phyloP scores from a whole-genome alignment of 64 coral and sea anemone genomes.

The Porites lutea region DNA sequence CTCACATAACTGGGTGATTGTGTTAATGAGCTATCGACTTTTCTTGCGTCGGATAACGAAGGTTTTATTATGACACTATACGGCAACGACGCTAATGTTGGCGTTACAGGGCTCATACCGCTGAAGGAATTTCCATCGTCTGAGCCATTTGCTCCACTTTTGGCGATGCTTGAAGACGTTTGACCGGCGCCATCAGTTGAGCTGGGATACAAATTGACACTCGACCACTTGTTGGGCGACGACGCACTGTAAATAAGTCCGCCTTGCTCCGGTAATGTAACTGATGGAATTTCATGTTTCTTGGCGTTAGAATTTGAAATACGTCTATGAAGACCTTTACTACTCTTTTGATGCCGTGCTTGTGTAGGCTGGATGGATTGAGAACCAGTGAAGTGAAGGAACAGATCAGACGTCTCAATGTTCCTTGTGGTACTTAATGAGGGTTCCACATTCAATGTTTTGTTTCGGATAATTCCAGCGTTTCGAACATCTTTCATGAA shows the following conservation, averaged over 20 bases:
- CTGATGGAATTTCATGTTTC: slow-evolving; percentile 10
- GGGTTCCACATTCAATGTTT: background rate
- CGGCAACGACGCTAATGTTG: background rate
- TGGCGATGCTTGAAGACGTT: background rate
- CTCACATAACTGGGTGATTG: background rate
- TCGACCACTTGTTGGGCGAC: background rate
- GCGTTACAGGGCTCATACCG: background rate
- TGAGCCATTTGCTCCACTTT: background rate
- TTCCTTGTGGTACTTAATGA: background rate
- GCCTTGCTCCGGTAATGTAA: background rate
- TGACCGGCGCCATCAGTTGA: background rate
- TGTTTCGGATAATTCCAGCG: background rate
- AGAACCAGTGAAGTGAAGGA: background rate
- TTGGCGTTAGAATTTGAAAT: background rate
- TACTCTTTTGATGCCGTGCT: background rate
- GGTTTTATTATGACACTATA: background rate
- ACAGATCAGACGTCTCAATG: background rate
- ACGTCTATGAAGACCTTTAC: background rate
- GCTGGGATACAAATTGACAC: background rate
- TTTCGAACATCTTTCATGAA: slow-evolving; percentile 15
- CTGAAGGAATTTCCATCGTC: background rate
- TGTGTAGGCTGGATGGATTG: background rate
- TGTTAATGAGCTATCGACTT: background rate
- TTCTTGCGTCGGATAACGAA: background rate
- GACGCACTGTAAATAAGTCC: background rate